Conservation (phyloP, 1,140 invertebrate genomes). For the fruit fly (Drosophila melanogaster) region DNA sequence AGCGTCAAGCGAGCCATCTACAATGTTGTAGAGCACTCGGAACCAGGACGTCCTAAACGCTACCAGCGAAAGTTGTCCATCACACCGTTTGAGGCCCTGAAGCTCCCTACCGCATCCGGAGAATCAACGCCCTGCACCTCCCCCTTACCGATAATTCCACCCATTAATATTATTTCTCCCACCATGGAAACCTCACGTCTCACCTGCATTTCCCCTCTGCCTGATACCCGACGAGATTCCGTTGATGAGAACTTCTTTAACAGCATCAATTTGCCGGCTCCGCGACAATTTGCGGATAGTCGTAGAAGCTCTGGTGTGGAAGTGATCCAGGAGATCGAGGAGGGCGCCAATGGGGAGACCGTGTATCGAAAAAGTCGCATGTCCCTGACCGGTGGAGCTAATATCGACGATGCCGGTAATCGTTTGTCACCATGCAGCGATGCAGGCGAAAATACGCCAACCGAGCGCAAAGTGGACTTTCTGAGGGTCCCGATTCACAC, state of each 20-base stretch:
- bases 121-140: conserved; percentile 87
- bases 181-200: conserved; percentile 84
- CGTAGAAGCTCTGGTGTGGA: conserved; percentile 88
- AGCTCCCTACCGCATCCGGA: conserved; percentile 81
- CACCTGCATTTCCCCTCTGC: conserved; percentile 88
- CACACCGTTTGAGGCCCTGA: conserved; percentile 73
- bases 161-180: conserved; percentile 83
- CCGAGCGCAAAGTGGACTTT: conserved; percentile 75
- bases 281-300: conserved; percentile 91
- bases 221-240: conserved; percentile 88
- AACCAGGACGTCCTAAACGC: conserved; percentile 87
- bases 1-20: conserved; percentile 95
- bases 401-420: conserved; percentile 75
- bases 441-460: conserved; percentile 49
- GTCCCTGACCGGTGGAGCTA: conserved; percentile 73
- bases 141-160: conserved; percentile 86
- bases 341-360: conserved; percentile 65
- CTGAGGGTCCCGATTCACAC: conserved; percentile 74
- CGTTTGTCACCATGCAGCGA: conserved; percentile 67
- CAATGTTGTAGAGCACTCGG: conserved; percentile 92
- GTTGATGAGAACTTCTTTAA: conserved; percentile 86
- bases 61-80: conserved; percentile 83
- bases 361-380: conserved; percentile 70
- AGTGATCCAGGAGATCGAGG: conserved; percentile 82
- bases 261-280: conserved; percentile 86